phyloP scores from a whole-genome alignment of 2,797 vertebrate species.

The Taenioides sp. region DNA sequence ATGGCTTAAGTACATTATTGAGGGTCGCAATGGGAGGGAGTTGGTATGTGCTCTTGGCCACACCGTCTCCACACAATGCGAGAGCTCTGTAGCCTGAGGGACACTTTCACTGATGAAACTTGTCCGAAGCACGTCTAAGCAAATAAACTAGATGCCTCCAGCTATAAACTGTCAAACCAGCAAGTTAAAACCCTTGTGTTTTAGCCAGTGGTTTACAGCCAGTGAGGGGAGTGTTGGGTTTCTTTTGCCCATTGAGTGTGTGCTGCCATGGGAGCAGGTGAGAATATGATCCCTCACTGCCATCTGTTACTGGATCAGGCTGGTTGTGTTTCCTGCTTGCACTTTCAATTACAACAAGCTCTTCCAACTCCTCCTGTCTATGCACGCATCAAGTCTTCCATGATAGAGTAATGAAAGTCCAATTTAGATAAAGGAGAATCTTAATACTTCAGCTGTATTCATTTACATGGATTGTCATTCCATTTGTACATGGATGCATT shows the following conservation, averaged over 20 bases:
- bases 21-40: background rate
- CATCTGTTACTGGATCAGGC: constrained; percentile 57
- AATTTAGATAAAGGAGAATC: background rate
- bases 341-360: constrained; percentile 23
- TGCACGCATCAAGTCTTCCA: background rate
- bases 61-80: constrained; percentile 21
- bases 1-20: background rate
- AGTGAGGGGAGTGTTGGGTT: background rate
- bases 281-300: constrained; percentile 58
- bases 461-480: background rate
- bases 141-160: constrained; percentile 16
- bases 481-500: background rate
- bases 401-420: background rate
- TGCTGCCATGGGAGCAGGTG: constrained; percentile 44
- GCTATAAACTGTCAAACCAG: background rate
- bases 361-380: background rate
- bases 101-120: constrained; percentile 48
- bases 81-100: constrained; percentile 17
- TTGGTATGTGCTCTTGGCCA: constrained; percentile 4
- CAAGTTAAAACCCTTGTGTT: background rate
- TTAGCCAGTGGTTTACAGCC: background rate
- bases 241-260: constrained; percentile 13
- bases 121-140: constrained; percentile 11
- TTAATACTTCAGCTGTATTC: background rate
- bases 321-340: constrained; percentile 58